Conservation (phyloP, 2,888 invertebrate species). For the Aphodius granarius region DNA sequence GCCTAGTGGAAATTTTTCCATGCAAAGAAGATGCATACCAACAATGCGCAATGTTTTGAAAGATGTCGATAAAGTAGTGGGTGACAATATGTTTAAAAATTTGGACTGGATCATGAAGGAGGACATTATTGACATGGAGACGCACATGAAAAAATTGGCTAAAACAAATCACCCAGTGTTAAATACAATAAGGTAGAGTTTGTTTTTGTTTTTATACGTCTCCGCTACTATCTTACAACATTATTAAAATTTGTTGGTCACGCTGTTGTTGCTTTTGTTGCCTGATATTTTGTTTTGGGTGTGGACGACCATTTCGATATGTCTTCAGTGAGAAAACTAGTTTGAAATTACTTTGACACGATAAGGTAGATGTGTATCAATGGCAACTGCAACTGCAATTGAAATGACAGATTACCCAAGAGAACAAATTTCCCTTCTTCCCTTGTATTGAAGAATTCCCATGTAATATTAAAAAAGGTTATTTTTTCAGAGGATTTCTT, state of each 20-base stretch:
- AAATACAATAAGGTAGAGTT: constrained; percentile 2
- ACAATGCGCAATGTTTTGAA: constrained; percentile 77
- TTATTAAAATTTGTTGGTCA: too few relatives aligned
- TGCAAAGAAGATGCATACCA: constrained; percentile 2
- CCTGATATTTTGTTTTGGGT: too few relatives aligned
- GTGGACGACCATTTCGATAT: too few relatives aligned
- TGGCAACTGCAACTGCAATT: too few relatives aligned
- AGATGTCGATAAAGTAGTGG: constrained; percentile 94
- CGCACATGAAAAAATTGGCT: constrained; percentile 86
- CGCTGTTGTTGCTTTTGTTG: too few relatives aligned
- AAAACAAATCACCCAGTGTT: constrained; percentile 88
- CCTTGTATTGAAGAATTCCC: too few relatives aligned
- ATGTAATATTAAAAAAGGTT: background rate
- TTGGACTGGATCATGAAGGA: constrained; percentile 90
- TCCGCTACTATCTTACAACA: too few relatives aligned
- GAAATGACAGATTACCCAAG: too few relatives aligned
- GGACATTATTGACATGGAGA: constrained; percentile 90
- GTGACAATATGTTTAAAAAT: constrained; percentile 93
- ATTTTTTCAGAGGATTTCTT: constrained; percentile 3
- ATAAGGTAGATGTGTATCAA: too few relatives aligned
- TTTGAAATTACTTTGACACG: too few relatives aligned
- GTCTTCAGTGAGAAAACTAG: too few relatives aligned
- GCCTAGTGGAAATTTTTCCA: background rate
- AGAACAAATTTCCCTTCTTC: too few relatives aligned
- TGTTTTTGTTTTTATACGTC: background rate